Percentiles rank a stretch among this genome's conserved stretches.
Evolutionary conservation across 2,888 invertebrate species (phyloP).

Genomic region (Plagodis pulveraria): DNA sequence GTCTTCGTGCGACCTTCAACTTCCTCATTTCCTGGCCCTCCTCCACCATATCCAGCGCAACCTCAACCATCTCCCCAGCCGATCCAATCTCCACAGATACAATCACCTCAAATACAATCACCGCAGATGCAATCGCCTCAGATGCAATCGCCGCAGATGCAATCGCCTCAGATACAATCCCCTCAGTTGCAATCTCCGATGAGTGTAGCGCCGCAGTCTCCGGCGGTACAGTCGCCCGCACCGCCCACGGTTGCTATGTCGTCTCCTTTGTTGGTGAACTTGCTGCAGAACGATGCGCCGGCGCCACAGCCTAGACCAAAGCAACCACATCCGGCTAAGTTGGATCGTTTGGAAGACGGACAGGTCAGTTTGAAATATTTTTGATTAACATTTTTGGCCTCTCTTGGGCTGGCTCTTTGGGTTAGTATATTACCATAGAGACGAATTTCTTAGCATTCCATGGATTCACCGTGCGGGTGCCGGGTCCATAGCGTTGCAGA

Average conservation of each 20-base stretch:
- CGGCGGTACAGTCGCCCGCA: slow-evolving; percentile 45
- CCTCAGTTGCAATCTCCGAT: slow-evolving; percentile 6
- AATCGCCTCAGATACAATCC: slow-evolving; percentile 14
- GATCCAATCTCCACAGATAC: slow-evolving; percentile 27
- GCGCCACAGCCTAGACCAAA: slow-evolving; percentile 66
- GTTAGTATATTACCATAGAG: too few relatives aligned
- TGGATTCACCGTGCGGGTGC: too few relatives aligned
- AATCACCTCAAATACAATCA: slow-evolving; percentile 15
- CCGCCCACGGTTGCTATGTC: slow-evolving; percentile 88
- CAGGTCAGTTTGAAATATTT: slow-evolving; percentile 53
- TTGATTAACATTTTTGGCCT: too few relatives aligned
- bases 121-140: slow-evolving; percentile 28
- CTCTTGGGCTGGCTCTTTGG: too few relatives aligned
- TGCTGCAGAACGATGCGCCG: slow-evolving; percentile 93
- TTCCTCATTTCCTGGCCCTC: slow-evolving; percentile 69
- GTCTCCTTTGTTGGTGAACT: slow-evolving; percentile 95
- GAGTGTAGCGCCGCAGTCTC: slow-evolving; percentile 34
- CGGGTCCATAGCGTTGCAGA: too few relatives aligned
- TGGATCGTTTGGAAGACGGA: slow-evolving; percentile 71
- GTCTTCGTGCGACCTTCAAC: slow-evolving; percentile 62
- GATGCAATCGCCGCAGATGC: slow-evolving; percentile 9
- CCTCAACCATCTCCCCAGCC: slow-evolving; percentile 40
- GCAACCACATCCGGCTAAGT: slow-evolving; percentile 68
- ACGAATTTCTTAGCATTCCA: too few relatives aligned
- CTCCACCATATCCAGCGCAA: slow-evolving; percentile 64